phyloP scores from a whole-genome alignment of 2,888 invertebrate genomes.

The Lithodes maja region DNA sequence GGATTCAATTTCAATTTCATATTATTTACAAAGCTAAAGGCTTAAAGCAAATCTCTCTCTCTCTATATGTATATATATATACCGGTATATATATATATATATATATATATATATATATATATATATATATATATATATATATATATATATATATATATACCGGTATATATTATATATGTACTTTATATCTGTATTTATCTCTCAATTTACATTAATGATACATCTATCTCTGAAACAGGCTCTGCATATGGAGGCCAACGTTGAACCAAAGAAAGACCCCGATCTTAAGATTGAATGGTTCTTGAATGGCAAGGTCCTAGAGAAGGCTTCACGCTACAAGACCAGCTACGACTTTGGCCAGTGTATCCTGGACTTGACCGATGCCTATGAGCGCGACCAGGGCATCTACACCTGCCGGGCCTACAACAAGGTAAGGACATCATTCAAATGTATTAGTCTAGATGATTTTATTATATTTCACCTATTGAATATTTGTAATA shows the following conservation, averaged over 20 bases:
- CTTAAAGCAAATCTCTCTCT: too few species aligned
- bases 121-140: too few species aligned
- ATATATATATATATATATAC: background rate
- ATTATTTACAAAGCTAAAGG: too few species aligned
- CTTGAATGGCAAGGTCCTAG: slow-evolving; percentile 91
- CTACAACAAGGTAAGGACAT: slow-evolving; percentile 80
- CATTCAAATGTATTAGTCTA: too few species aligned
- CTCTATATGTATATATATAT: too few species aligned
- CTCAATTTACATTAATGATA: too few species aligned
- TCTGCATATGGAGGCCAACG: slow-evolving; percentile 93
- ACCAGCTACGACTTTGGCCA: slow-evolving; percentile 97
- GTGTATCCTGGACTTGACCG: slow-evolving; percentile 93
- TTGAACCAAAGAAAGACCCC: slow-evolving; percentile 95
- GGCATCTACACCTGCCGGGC: slow-evolving; percentile 96
- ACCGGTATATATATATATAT: too few species aligned
- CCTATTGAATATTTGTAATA: too few species aligned
- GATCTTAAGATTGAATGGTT: slow-evolving; percentile 95
- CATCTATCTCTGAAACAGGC: slow-evolving; percentile 74
- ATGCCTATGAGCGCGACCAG: slow-evolving; percentile 94
- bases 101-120: too few species aligned
- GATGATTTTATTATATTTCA: too few species aligned
- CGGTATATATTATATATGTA: background rate
- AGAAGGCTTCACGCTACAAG: slow-evolving; percentile 89
- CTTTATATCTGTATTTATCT: background rate
- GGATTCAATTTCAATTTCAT: too few species aligned